Evolutionary conservation across 2,797 vertebrate genomes (phyloP).

Genomic region (Nyctibius grandis): DNA sequence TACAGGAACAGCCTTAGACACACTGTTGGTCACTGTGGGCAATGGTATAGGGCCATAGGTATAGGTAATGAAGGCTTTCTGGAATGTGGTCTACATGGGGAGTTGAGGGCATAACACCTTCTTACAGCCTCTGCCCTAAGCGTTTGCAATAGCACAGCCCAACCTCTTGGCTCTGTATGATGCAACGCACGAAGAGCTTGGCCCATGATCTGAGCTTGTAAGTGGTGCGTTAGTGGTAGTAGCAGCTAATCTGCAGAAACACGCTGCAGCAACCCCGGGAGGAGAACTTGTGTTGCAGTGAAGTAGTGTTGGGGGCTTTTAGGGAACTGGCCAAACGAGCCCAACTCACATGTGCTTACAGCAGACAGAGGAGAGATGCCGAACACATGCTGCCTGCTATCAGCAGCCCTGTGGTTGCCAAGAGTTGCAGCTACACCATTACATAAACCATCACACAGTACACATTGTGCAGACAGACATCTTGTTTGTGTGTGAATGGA

Average conservation of each 20-base stretch:
- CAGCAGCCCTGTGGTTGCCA: conserved; percentile 27
- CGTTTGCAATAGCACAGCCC: rapidly evolving
- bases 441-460: conserved; percentile 11
- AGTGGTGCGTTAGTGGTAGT: neutral
- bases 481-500: conserved; percentile 16
- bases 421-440: neutral
- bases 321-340: neutral
- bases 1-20: neutral
- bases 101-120: neutral
- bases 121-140: neutral
- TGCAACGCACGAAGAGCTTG: neutral
- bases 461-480: conserved; percentile 22
- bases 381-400: conserved; percentile 9
- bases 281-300: neutral
- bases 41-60: neutral
- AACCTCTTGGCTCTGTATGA: neutral
- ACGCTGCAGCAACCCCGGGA: neutral
- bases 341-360: neutral
- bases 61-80: neutral
- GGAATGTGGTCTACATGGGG: neutral
- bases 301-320: neutral
- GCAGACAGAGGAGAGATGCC: neutral
- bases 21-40: neutral
- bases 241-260: neutral
- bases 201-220: rapidly evolving